These are phyloP conservation scores for Adelognathus sp. DNA, from an alignment of 2,888 invertebrate genomes.

Conservation along the genomic window DNA sequence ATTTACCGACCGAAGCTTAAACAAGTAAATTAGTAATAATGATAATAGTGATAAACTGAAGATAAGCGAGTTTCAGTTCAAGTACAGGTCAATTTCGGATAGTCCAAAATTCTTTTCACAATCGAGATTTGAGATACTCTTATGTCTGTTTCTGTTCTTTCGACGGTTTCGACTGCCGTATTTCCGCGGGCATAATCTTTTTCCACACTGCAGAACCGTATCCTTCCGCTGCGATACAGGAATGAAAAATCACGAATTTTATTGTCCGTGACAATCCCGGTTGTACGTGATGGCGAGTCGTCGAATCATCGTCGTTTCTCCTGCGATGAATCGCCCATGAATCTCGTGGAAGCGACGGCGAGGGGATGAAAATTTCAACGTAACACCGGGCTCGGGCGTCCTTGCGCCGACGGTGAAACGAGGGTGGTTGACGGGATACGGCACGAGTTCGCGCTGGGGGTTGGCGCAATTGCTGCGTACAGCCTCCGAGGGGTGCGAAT, in stretches of 20 bases:
- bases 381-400: not conserved
- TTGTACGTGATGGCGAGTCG: conserved; percentile 4
- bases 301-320: conserved; percentile 13
- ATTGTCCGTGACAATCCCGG: conserved; percentile 13
- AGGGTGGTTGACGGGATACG: conserved; percentile 10
- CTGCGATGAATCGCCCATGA: not conserved
- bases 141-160: too few species aligned
- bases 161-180: too few species aligned
- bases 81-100: not conserved
- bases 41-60: too few species aligned
- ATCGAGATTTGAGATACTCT: too few species aligned
- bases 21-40: too few species aligned
- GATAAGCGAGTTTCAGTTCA: not conserved
- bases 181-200: too few species aligned
- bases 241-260: conserved; percentile 1
- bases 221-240: not conserved
- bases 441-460: conserved; percentile 40
- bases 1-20: too few species aligned
- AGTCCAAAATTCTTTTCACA: not conserved
- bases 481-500: conserved; percentile 56
- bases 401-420: conserved; percentile 1
- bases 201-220: not conserved
- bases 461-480: conserved; percentile 52
- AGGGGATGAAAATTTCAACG: not conserved
- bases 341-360: not conserved